phyloP scores from a whole-genome alignment of 2,797 vertebrate species.

The Acomys russatus region DNA sequence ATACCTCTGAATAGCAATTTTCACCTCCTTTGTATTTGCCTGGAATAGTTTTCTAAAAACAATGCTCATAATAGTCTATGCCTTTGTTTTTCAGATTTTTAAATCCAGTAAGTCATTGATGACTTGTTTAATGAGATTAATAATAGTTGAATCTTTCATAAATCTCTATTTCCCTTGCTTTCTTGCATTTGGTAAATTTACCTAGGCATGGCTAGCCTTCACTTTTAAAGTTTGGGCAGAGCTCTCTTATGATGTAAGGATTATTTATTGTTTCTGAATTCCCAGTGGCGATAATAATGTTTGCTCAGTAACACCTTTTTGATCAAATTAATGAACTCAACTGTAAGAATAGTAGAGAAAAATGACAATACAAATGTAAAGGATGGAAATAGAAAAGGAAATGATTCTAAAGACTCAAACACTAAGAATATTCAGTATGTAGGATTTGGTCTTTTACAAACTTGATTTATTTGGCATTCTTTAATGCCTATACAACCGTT shows the following conservation, averaged over 20 bases:
- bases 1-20: not conserved
- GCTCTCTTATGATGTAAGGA: constrained; percentile 7
- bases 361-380: not conserved
- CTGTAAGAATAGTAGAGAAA: constrained; percentile 24
- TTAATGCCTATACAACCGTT: no score
- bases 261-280: constrained; percentile 17
- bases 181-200: constrained; percentile 9
- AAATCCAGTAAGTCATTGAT: constrained; percentile 31
- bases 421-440: no score
- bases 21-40: constrained; percentile 6
- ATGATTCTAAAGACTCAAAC: no score
- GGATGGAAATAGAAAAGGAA: no score
- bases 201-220: not conserved
- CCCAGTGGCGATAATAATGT: not conserved
- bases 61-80: not conserved
- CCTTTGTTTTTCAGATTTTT: constrained; percentile 35
- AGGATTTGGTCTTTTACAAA: no score
- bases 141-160: constrained; percentile 29
- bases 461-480: no score
- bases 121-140: not conserved
- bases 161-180: not conserved
- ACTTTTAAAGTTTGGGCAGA: constrained; percentile 17
- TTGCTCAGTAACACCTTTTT: not conserved
- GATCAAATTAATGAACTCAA: constrained; percentile 39
- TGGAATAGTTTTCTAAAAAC: constrained; percentile 38